Conservation (phyloP, 1,140 invertebrate genomes). For the Zaprionus kolodkinae region DNA sequence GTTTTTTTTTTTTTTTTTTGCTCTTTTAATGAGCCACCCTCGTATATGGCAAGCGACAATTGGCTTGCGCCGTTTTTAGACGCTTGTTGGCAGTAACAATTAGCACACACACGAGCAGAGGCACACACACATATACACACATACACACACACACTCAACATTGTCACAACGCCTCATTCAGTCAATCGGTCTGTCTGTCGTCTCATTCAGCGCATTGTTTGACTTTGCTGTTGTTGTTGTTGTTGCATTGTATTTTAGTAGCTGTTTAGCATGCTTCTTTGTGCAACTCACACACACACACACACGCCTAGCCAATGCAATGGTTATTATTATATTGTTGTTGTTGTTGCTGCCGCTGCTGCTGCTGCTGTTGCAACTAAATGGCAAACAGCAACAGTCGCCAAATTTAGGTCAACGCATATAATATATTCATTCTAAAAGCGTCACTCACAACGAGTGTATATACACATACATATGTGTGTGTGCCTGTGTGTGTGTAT, state of each 20-base stretch:
- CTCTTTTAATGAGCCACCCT: conserved; percentile 10
- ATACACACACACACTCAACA: conserved; percentile 16
- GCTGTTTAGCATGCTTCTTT: conserved; percentile 65
- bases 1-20: no score
- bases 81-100: conserved; percentile 52
- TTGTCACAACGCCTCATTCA: conserved; percentile 37
- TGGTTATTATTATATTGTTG: conserved; percentile 42
- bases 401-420: conserved; percentile 66
- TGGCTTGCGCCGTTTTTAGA: conserved; percentile 19
- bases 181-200: conserved; percentile 16
- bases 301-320: conserved; percentile 20
- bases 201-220: conserved; percentile 35
- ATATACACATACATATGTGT: background rate
- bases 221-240: conserved; percentile 33
- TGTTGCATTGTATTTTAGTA: conserved; percentile 62
- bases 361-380: conserved; percentile 42
- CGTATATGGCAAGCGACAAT: conserved; percentile 28
- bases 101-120: conserved; percentile 40
- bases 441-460: conserved; percentile 19
- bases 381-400: conserved; percentile 56
- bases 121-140: conserved; percentile 8
- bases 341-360: conserved; percentile 10
- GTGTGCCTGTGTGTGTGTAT: conserved; percentile 20
- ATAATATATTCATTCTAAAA: conserved; percentile 65
- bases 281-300: conserved; percentile 46